A percentile compares a stretch with the other conserved stretches of the same genome.
These are phyloP conservation scores for Apistogramma diplotaenia DNA, from an alignment of 2,113 vertebrate species.

Conservation along the genomic window DNA sequence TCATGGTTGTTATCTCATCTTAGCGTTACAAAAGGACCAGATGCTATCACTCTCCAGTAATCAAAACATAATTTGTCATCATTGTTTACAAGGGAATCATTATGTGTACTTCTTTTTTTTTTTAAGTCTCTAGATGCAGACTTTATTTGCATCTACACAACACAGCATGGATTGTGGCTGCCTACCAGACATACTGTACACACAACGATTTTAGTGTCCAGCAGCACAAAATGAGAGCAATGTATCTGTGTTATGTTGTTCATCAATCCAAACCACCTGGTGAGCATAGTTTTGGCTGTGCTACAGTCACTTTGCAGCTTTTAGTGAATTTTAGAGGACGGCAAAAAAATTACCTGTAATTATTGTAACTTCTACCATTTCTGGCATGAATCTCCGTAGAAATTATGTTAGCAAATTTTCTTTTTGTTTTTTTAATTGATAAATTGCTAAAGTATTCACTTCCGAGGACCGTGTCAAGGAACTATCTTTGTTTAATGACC, in stretches of 20 bases:
- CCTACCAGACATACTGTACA: not conserved
- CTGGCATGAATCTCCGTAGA: not conserved
- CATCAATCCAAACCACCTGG: constrained; percentile 3
- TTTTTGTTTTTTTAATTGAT: not conserved
- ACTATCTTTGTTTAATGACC: not conserved
- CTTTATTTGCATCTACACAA: not conserved
- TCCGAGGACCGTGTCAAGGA: not conserved
- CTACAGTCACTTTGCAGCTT: not conserved
- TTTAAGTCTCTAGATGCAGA: not conserved
- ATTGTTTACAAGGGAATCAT: not conserved
- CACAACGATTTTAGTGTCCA: not conserved
- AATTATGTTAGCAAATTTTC: not conserved
- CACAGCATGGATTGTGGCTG: not conserved
- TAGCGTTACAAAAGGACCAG: not conserved
- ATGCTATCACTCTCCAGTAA: not conserved
- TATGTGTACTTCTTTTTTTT: not conserved
- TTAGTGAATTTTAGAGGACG: not conserved
- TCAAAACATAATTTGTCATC: not conserved
- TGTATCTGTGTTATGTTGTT: not conserved
- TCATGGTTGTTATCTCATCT: not conserved
- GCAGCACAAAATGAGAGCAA: not conserved
- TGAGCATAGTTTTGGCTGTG: not conserved
- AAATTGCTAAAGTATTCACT: not conserved
- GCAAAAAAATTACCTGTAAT: not conserved
- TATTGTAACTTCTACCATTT: not conserved